A percentile compares a stretch with the other conserved stretches of the same genome.
Conservation (phyloP, 2,113 vertebrate species). For the Cyanistes caeruleus region DNA sequence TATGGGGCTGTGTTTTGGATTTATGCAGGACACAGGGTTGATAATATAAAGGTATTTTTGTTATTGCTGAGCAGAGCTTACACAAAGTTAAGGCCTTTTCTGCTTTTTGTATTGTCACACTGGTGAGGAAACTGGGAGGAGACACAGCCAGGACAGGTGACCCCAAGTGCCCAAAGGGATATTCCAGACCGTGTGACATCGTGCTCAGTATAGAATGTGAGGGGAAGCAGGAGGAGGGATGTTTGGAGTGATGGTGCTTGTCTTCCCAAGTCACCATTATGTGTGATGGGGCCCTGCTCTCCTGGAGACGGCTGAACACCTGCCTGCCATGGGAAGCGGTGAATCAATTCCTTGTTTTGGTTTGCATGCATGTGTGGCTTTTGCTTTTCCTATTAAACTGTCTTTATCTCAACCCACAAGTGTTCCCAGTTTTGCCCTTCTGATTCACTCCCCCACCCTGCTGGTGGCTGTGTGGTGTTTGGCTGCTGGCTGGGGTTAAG, state of each 20-base stretch:
- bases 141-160: background rate
- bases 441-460: background rate
- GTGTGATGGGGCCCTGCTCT: background rate
- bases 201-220: background rate
- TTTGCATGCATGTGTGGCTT: background rate
- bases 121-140: background rate
- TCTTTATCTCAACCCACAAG: background rate
- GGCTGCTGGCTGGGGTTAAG: background rate
- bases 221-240: background rate
- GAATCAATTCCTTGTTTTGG: background rate
- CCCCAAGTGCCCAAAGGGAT: background rate
- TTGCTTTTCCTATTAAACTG: background rate
- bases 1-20: background rate
- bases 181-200: background rate
- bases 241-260: background rate
- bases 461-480: accelerated
- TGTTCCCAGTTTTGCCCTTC: background rate
- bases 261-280: accelerated
- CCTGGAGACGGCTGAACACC: background rate
- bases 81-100: background rate
- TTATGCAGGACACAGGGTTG: background rate
- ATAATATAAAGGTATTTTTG: background rate
- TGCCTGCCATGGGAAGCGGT: background rate
- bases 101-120: background rate
- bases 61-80: background rate